These are phyloP conservation scores for Gobius niger DNA, from an alignment of 2,113 vertebrate species.

Conservation along the genomic window DNA sequence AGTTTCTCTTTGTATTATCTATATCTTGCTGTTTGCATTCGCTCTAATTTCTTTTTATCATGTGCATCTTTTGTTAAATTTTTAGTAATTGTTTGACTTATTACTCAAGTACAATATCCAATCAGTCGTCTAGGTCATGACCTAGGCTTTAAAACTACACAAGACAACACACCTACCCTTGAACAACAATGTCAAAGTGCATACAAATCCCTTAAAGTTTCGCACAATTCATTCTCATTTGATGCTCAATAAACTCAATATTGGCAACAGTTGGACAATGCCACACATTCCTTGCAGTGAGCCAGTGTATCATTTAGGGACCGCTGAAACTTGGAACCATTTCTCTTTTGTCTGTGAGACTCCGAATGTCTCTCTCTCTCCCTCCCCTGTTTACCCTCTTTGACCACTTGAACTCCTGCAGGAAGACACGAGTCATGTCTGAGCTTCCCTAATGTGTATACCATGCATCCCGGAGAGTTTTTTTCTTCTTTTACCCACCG, in stretches of 20 bases:
- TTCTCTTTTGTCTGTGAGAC: conserved; percentile 31
- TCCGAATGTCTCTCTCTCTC: conserved; percentile 3
- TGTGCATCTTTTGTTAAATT: no score
- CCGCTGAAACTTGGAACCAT: conserved; percentile 31
- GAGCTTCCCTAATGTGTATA: conserved; percentile 44
- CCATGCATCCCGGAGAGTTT: conserved; percentile 38
- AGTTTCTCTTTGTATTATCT: background rate
- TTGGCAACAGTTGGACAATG: conserved; percentile 33
- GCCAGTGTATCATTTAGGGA: conserved; percentile 22
- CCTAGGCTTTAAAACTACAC: background rate
- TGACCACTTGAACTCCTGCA: conserved; percentile 41
- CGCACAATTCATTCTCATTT: background rate
- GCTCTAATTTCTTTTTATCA: no score
- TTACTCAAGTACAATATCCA: background rate
- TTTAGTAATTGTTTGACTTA: background rate
- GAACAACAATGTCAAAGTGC: background rate
- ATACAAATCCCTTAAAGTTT: background rate
- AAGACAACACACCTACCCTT: conserved; percentile 11
- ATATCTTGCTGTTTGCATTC: no score
- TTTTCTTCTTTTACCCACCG: conserved; percentile 15
- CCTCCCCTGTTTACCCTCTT: conserved; percentile 36
- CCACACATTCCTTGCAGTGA: conserved; percentile 43
- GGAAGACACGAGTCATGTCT: conserved; percentile 61
- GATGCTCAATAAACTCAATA: background rate
- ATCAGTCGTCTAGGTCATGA: background rate